A percentile compares a stretch with the other conserved stretches of the same genome.
These are phyloP conservation scores for Albula glossodonta DNA, from an alignment of 2,113 vertebrate genomes.

Conservation along the genomic window DNA sequence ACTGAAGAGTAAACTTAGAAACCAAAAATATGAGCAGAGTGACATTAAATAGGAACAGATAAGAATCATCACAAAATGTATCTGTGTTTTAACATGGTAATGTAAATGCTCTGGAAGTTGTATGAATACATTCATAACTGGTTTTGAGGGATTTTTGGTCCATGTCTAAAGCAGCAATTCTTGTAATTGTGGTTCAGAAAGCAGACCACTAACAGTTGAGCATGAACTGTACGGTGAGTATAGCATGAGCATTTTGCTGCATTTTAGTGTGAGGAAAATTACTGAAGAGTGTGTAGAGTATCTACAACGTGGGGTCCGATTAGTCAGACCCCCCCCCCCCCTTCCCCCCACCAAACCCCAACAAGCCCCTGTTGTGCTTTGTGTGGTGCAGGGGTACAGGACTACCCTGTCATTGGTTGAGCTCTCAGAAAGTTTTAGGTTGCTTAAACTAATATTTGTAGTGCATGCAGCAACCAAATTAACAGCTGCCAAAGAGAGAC, in stretches of 20 bases:
- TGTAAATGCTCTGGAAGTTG: not conserved
- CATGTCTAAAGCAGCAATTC: not conserved
- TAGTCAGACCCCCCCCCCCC: too few species aligned
- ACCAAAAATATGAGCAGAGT: not conserved
- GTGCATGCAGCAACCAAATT: slow-evolving; percentile 60
- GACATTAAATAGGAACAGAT: not conserved
- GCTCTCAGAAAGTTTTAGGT: slow-evolving; percentile 64
- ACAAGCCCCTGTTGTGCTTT: slow-evolving; percentile 27
- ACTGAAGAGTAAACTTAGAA: not conserved
- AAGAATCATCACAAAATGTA: not conserved
- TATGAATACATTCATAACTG: not conserved
- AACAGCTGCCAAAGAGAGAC: slow-evolving; percentile 64
- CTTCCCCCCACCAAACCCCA: not conserved
- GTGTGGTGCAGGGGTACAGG: slow-evolving; percentile 50
- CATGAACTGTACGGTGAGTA: not conserved
- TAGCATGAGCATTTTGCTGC: not conserved
- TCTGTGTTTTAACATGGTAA: not conserved
- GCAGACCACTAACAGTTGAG: not conserved
- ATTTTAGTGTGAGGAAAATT: not conserved
- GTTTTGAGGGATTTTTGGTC: not conserved
- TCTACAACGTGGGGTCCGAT: not conserved
- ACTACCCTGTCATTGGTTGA: slow-evolving; percentile 58
- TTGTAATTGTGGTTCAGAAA: not conserved
- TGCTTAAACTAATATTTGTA: slow-evolving; percentile 74
- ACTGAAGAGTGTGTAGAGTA: not conserved